Base-by-base conservation (phyloP, 2,888 invertebrate species). In the Cephus sareptanus region DNA sequence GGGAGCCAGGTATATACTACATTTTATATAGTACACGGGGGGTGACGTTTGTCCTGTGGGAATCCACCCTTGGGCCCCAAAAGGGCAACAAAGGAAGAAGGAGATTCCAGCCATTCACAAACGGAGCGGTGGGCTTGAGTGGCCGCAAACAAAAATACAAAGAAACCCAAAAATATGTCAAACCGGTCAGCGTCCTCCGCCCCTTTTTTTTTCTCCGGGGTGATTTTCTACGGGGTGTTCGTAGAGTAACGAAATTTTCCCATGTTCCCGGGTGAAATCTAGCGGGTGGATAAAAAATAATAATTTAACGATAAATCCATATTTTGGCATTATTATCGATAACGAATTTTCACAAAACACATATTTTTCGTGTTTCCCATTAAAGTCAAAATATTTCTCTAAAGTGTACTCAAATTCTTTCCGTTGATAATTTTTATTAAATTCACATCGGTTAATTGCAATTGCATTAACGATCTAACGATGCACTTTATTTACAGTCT, bases 71-170 rank as follows among this genome's bases (percentile, higher is more conserved):
- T 80, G 76, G 83, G 77, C 80, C 83, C 82, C 82, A 83, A 85
- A 85, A 84, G 83, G 82, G 83, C 85, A 86, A 86, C 86, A 86
- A 86, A 84, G 81, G 83, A 83, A 79, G 78, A 83, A 78, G 83
- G 79, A 82, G 83, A 86, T 83, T 82, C 83, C 80, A 83, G 81
- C 80, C 82, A 84, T 81, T 82, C 79, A 81, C 83, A 83, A 81
- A 82, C 82, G 83, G 81, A 84, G 82, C 84, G 83, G 85, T 85
- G 86, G 86, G 89, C 87, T 88, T 83, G 88, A 88, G 88, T 88
- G 88, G 87, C 86, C 87, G 84, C 88, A 88, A 87, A 89, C 88
- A 88, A 87, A 88, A 87, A 84, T 87, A 87, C 86, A 87, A 87
- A 85, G 85, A 81, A 79, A 80, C 83, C 85, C 82, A 85, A 87